Evolutionary conservation across 2,113 vertebrate genomes (phyloP).

Genomic region (Dromaius novaehollandiae): DNA sequence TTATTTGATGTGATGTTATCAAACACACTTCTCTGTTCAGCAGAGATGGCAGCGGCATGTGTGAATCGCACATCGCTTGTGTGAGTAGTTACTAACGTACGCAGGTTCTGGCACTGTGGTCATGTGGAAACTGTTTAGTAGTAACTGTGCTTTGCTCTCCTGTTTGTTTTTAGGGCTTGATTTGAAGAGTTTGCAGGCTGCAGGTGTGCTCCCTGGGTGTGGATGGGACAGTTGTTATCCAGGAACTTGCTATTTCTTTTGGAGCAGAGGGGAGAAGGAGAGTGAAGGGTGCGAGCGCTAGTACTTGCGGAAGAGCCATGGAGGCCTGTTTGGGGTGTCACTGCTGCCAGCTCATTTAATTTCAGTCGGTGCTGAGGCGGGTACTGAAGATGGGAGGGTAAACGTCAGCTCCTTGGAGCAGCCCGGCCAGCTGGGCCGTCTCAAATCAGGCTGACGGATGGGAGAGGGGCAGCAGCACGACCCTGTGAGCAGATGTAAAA

Average conservation of each 20-base stretch:
- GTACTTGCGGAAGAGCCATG: neutral
- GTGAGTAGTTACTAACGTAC: too few species aligned
- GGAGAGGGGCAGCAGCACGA: neutral
- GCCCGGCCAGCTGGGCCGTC: neutral
- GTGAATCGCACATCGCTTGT: too few species aligned
- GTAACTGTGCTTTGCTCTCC: too few species aligned
- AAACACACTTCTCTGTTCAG: neutral
- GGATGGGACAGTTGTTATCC: neutral
- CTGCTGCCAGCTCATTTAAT: neutral
- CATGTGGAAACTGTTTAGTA: neutral
- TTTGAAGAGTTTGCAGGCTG: too few species aligned
- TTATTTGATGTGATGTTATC: neutral
- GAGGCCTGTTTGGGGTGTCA: neutral
- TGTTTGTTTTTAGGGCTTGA: too few species aligned
- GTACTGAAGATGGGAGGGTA: neutral
- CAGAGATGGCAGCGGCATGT: neutral
- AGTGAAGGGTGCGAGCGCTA: too few species aligned
- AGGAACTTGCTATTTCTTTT: neutral
- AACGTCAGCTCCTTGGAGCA: neutral
- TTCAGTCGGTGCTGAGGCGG: neutral
- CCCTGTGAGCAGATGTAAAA: neutral
- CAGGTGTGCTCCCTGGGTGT: too few species aligned
- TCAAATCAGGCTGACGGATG: neutral
- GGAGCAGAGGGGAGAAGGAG: too few species aligned
- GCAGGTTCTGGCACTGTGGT: too few species aligned